Base-by-base conservation (phyloP, 2,888 invertebrate genomes). In the Oscheius sp. region DNA sequence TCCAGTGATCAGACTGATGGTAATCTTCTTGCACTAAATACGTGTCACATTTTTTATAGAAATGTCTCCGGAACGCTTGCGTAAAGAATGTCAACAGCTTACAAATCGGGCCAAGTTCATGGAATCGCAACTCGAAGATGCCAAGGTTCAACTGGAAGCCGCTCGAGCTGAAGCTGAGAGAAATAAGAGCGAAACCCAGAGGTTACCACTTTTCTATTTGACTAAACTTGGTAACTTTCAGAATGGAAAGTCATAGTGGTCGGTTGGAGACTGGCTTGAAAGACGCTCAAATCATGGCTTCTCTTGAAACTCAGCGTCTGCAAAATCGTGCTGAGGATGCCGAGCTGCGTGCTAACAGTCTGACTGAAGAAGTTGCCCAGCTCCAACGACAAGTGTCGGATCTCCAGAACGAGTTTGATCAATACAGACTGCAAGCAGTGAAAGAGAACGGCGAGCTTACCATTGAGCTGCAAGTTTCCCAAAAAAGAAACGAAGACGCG, bases 41-140 rank as follows among this genome's bases (percentile, higher is more conserved):
- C 21, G 21, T 21, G 21, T 21, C 21, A 21, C 0, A 21, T 21
- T 21, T 21, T 21, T 21, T 21, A 21, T 62, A 37, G 81, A 75
- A 51, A 78, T 81, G 79, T 79, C 79, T 9, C 82, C 80, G 2
- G 81, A 84, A 68, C 76, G 84, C 51, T 71, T 84, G 65, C 78
- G 78, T 47, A 74, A 78, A 32, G 84, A 81, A 55, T 80, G 79
- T 68, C 75, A 79, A 50, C 79, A 84, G 57, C 55, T 84, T 71
- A 82, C 79, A 63, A 84, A 79, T 33, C 75, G 80, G 1, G 74
- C 70, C 10, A 78, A 81, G 48, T 80, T 76, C 76, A 72, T 84
- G n/a, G 82, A 84, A 53, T 77, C 71, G 21, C 80, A 84, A 47
- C 42, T 79, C 2, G 82, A 82, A 11, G 84, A 82, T 9, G 57